These are phyloP conservation scores for Conops quadrifasciatus DNA, from an alignment of 2,888 invertebrate species.

Conservation along the genomic window DNA sequence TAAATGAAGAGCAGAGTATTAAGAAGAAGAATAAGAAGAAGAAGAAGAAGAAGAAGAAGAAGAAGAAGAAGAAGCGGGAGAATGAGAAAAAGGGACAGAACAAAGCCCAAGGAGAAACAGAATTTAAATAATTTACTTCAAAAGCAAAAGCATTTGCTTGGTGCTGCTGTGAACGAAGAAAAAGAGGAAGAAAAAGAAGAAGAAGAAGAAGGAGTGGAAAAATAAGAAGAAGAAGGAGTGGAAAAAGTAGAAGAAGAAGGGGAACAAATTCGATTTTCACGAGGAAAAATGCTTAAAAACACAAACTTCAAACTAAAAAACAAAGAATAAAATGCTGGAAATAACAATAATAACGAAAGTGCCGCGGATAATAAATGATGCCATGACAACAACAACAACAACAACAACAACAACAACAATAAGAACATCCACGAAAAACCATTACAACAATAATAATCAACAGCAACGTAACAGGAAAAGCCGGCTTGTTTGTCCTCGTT, in stretches of 20 bases:
- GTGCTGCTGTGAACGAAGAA: not conserved
- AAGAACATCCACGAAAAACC: not conserved
- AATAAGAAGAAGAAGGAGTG: too few relatives aligned
- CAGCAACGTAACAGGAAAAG: too few relatives aligned
- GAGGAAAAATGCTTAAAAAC: too few relatives aligned
- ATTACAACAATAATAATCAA: not conserved
- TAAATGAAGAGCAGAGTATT: not conserved
- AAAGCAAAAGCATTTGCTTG: too few relatives aligned
- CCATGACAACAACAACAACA: not conserved
- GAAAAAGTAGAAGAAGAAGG: not conserved
- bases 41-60: not conserved
- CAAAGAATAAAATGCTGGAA: too few relatives aligned
- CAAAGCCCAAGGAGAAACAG: not conserved
- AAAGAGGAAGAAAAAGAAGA: not conserved
- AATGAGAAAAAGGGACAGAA: not conserved
- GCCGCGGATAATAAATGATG: too few relatives aligned
- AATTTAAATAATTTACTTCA: too few relatives aligned
- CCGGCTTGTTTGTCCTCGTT: too few relatives aligned
- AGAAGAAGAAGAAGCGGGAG: not conserved
- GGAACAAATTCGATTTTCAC: not conserved
- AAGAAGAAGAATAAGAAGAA: not conserved
- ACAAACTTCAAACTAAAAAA: too few relatives aligned
- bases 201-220: conserved; percentile 4
- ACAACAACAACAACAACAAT: not conserved
- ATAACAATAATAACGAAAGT: too few relatives aligned